Conservation (phyloP, 2,888 invertebrate genomes). For the Lumbricus terrestris region DNA sequence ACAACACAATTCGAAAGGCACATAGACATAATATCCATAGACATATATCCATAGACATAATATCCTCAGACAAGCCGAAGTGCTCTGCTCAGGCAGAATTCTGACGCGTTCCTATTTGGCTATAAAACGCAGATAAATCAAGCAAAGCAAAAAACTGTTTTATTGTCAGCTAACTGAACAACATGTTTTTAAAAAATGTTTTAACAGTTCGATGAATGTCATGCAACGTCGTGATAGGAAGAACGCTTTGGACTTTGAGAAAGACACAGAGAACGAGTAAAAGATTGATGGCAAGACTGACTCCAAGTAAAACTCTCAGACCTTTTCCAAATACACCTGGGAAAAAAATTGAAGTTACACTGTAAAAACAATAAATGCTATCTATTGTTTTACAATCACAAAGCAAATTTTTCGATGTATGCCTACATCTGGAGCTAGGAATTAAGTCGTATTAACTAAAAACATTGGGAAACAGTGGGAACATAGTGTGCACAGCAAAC, state of each 20-base stretch:
- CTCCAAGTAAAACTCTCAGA: background rate
- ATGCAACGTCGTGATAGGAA: background rate
- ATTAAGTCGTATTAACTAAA: no score
- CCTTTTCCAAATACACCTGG: background rate
- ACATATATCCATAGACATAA: background rate
- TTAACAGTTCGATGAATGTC: background rate
- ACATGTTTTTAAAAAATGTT: background rate
- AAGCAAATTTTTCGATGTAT: background rate
- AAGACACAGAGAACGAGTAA: background rate
- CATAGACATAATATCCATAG: no score
- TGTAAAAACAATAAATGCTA: background rate
- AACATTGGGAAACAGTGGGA: no score
- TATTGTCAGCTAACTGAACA: background rate
- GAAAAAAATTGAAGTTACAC: background rate
- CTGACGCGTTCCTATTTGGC: background rate
- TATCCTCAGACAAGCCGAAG: background rate
- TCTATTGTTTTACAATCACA: background rate
- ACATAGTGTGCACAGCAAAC: no score
- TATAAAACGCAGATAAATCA: background rate
- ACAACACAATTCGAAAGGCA: background rate
- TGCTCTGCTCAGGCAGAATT: no score
- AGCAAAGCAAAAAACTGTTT: background rate
- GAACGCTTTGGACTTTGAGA: background rate
- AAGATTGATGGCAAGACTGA: slow-evolving; percentile 3
- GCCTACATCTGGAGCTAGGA: background rate